phyloP scores from a whole-genome alignment of 2,113 vertebrate species.

The Bufo bufo region DNA sequence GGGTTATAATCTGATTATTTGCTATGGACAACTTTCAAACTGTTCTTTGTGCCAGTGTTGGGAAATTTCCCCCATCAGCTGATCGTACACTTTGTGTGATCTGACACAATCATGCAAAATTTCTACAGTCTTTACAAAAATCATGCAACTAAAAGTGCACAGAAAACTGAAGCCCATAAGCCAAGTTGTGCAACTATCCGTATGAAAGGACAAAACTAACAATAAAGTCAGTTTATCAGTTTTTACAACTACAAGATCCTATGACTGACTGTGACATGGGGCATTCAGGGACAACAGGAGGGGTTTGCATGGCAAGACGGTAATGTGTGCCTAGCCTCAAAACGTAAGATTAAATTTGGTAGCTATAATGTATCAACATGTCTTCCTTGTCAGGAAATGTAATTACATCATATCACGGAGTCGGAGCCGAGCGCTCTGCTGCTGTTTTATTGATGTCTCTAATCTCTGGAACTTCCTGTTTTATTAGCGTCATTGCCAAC shows the following conservation, averaged over 20 bases:
- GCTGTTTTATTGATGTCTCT: conserved; percentile 12
- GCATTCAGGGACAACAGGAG: neutral
- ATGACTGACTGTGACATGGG: neutral
- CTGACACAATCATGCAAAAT: no score
- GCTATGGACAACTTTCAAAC: no score
- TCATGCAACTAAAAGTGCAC: no score
- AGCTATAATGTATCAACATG: conserved; percentile 14
- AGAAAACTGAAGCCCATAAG: no score
- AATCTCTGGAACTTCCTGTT: neutral
- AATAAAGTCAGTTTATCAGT: neutral
- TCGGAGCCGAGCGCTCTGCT: neutral
- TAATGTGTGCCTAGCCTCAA: neutral
- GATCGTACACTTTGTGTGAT: no score
- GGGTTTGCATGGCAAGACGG: neutral
- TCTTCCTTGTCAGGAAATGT: neutral
- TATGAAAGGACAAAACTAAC: no score
- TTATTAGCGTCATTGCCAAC: conserved; percentile 10
- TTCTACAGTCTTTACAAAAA: no score
- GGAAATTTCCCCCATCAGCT: no score
- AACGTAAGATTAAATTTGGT: conserved; percentile 7
- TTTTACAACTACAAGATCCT: no score
- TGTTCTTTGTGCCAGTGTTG: no score
- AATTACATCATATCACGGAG: neutral
- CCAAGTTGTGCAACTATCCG: no score
- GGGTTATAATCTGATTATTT: no score